phyloP scores from a whole-genome alignment of 2,797 vertebrate genomes.

The Eulemur rubriventer region DNA sequence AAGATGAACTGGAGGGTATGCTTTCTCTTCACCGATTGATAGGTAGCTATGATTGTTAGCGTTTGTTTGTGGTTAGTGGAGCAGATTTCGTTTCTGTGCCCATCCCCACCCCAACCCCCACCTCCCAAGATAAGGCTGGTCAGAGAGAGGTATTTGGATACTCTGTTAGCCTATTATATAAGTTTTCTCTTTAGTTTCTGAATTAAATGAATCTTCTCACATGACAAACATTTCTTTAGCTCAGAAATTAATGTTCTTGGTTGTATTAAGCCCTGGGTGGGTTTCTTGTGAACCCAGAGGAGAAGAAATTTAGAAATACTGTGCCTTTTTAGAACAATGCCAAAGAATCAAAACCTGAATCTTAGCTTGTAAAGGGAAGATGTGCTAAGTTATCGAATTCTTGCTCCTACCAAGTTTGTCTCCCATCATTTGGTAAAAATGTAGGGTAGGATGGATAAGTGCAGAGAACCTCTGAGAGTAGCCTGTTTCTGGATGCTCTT shows the following conservation, averaged over 20 bases:
- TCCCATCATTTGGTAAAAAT: neutral
- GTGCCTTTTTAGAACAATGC: constrained; percentile 38
- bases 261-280: neutral
- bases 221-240: constrained; percentile 22
- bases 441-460: neutral
- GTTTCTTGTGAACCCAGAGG: constrained; percentile 34
- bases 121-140: neutral
- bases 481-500: neutral
- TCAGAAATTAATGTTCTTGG: constrained; percentile 21
- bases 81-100: constrained; percentile 49
- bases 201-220: constrained; percentile 36
- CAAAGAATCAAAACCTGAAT: neutral
- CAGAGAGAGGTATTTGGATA: neutral
- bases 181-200: constrained; percentile 51
- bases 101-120: neutral
- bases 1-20: neutral
- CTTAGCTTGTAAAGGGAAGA: neutral
- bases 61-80: constrained; percentile 47
- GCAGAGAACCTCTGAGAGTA: neutral
- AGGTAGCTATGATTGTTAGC: constrained; percentile 53
- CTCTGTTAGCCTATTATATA: neutral
- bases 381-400: neutral
- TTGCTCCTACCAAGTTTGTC: constrained; percentile 1
- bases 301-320: constrained; percentile 9
- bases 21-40: constrained; percentile 36